These are phyloP conservation scores for Galendromus occidentalis DNA, from an alignment of 1,140 invertebrate genomes.

Conservation along the genomic window DNA sequence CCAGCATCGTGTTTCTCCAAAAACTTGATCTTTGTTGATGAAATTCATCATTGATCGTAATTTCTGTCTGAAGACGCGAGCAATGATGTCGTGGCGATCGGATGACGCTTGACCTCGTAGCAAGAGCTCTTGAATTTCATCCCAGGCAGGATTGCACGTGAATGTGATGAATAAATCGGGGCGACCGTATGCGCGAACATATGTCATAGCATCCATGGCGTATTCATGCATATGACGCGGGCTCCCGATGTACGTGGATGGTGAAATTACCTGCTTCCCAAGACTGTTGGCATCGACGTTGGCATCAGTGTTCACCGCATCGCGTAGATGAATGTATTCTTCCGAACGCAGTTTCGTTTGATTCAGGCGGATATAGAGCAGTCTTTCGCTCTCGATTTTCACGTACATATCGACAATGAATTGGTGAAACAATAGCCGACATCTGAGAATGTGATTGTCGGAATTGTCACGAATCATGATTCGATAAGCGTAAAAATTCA, in stretches of 20 bases:
- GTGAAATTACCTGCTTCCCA: too few relatives aligned
- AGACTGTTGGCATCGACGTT: too few relatives aligned
- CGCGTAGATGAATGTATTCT: too few relatives aligned
- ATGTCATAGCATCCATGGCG: constrained; percentile 24
- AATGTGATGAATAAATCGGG: constrained; percentile 31
- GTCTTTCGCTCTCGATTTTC: too few relatives aligned
- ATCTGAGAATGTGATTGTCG: too few relatives aligned
- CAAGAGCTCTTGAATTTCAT: constrained; percentile 26
- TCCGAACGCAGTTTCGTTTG: too few relatives aligned
- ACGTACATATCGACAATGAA: too few relatives aligned
- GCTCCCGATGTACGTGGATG: too few relatives aligned
- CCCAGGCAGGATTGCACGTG: constrained; percentile 33
- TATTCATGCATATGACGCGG: constrained; percentile 7
- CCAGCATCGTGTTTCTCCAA: constrained; percentile 12
- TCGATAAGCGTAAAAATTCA: too few relatives aligned
- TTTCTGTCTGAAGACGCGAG: constrained; percentile 28
- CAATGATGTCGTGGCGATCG: constrained; percentile 26
- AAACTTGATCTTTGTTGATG: constrained; percentile 18
- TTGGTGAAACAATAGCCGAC: too few relatives aligned
- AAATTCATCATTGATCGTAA: constrained; percentile 22
- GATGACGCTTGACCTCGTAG: constrained; percentile 20
- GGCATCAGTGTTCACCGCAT: too few relatives aligned
- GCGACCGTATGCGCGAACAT: constrained; percentile 23
- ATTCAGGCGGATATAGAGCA: constrained; percentile 4
- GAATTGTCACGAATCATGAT: too few relatives aligned